A percentile compares a stretch with the other conserved stretches of the same genome.
phyloP scores from a whole-genome alignment of 2,113 vertebrate genomes.

The Microcebus jonahi region DNA sequence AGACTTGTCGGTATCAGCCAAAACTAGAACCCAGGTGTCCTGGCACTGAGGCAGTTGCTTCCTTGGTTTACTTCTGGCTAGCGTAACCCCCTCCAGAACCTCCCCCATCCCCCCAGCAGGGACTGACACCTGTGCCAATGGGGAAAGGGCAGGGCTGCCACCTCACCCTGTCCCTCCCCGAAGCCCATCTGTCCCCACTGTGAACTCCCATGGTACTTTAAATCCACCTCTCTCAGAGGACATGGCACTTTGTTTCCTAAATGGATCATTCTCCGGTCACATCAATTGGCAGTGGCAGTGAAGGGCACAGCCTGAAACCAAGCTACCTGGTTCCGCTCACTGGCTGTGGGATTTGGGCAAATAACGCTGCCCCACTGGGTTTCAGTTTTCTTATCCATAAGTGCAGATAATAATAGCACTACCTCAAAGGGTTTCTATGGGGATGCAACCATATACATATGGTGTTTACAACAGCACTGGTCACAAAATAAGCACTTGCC shows the following conservation, averaged over 20 bases:
- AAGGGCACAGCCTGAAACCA: neutral
- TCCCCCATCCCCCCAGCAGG: neutral
- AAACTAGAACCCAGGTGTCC: neutral
- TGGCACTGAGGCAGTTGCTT: neutral
- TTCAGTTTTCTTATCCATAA: neutral
- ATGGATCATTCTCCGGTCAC: neutral
- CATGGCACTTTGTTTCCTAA: neutral
- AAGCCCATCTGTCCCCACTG: neutral
- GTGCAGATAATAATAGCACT: neutral
- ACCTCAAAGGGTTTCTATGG: accelerated
- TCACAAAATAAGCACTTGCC: too few relatives aligned
- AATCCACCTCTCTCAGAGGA: neutral
- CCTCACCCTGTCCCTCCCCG: neutral
- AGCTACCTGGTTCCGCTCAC: neutral
- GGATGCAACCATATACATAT: accelerated
- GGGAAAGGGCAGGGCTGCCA: neutral
- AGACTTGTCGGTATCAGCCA: neutral
- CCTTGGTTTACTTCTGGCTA: neutral
- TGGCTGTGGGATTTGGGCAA: neutral
- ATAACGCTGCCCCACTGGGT: neutral
- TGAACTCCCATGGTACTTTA: neutral
- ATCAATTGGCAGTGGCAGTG: neutral
- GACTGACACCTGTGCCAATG: neutral
- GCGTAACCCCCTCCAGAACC: neutral
- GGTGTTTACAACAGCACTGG: neutral